Evolutionary conservation across 2,113 vertebrate genomes (phyloP).

Genomic region (Thryonomys swinderianus): DNA sequence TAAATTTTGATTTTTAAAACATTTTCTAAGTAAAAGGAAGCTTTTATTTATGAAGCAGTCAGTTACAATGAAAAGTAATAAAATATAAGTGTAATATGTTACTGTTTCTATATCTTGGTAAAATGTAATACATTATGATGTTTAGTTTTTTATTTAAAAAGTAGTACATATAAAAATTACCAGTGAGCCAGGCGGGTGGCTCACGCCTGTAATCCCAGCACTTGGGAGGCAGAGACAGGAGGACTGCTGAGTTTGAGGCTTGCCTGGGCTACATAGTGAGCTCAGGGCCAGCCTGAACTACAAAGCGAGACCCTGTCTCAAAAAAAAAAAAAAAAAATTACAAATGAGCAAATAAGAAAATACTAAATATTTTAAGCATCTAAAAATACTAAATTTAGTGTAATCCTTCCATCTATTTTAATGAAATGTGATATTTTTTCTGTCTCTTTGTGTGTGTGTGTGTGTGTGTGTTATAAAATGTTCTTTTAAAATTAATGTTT

Average conservation of each 20-base stretch:
- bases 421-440: neutral
- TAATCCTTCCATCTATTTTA: neutral
- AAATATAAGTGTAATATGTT: neutral
- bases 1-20: slow-evolving; percentile 24
- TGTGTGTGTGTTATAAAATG: neutral
- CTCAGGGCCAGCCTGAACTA: no score
- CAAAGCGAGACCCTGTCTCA: no score
- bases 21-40: slow-evolving; percentile 47
- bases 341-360: slow-evolving; percentile 35
- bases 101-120: neutral
- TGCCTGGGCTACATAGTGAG: no score
- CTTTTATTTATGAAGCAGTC: slow-evolving; percentile 16
- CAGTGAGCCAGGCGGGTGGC: no score
- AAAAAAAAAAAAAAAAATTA: slow-evolving; percentile 57
- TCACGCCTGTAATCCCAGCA: no score
- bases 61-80: neutral
- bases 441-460: no score
- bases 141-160: slow-evolving; percentile 37
- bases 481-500: slow-evolving; percentile 22
- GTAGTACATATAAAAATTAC: neutral
- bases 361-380: neutral
- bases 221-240: no score
- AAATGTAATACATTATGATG: neutral
- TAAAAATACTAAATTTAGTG: slow-evolving; percentile 41
- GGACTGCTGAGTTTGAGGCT: no score